Conservation (phyloP, 2,113 vertebrate species). For the Alethe castanea region DNA sequence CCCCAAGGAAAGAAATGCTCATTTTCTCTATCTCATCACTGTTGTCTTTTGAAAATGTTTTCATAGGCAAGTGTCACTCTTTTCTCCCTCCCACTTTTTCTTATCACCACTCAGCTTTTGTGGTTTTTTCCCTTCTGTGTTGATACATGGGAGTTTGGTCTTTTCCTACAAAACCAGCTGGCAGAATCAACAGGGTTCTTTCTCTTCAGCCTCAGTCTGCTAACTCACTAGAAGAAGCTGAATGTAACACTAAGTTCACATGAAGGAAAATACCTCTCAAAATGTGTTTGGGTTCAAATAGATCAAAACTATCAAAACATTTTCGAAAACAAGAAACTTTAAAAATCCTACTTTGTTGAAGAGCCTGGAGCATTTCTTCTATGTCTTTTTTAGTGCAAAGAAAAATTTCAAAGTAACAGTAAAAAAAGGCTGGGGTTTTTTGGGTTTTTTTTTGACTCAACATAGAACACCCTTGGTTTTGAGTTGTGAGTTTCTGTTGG, state of each 20-base stretch:
- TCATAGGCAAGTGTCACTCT: background rate
- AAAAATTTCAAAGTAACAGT: background rate
- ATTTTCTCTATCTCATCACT: background rate
- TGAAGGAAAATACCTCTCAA: background rate
- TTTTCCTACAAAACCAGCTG: background rate
- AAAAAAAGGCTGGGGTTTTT: background rate
- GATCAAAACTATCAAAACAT: constrained; percentile 35
- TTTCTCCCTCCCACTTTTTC: background rate
- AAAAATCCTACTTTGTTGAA: background rate
- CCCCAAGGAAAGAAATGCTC: background rate
- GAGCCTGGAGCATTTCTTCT: background rate
- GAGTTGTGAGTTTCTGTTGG: background rate
- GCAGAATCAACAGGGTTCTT: background rate
- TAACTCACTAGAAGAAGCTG: background rate
- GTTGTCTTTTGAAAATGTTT: background rate
- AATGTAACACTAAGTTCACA: background rate
- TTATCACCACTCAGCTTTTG: background rate
- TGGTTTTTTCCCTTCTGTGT: background rate
- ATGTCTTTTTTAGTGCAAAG: background rate
- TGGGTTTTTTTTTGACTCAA: background rate
- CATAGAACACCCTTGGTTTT: background rate
- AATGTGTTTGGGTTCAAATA: constrained; percentile 12
- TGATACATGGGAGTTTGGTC: background rate
- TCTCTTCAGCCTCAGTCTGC: background rate
- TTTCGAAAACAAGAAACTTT: constrained; percentile 19